phyloP scores from a whole-genome alignment of 2,113 vertebrate genomes.

The Mobula hypostoma region DNA sequence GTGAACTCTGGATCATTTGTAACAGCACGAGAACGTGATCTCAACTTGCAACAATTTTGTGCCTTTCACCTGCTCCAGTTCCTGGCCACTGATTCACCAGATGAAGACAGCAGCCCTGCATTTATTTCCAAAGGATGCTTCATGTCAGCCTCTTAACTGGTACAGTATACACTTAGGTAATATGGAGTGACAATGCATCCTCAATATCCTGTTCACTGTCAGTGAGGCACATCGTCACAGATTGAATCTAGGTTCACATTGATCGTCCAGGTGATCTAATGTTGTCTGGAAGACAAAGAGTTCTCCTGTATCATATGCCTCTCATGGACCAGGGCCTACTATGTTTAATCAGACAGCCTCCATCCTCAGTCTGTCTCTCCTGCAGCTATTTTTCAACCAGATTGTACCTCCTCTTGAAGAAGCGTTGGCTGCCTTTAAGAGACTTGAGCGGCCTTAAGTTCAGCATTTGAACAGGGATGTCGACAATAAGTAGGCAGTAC shows the following conservation, averaged over 20 bases:
- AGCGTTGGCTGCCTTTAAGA: not conserved
- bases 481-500: not conserved
- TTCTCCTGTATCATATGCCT: not conserved
- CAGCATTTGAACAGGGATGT: not conserved
- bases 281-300: not conserved
- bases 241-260: not conserved
- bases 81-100: not conserved
- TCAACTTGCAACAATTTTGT: not conserved
- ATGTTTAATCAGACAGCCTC: not conserved
- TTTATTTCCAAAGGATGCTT: not conserved
- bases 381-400: not conserved
- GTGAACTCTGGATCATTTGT: not conserved
- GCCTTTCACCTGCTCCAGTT: too few species aligned
- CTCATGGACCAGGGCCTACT: not conserved
- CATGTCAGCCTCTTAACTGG: not conserved
- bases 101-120: not conserved
- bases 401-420: not conserved
- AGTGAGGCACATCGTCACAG: not conserved
- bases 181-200: not conserved
- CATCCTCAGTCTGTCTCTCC: not conserved
- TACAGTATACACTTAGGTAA: not conserved
- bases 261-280: not conserved
- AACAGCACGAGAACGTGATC: not conserved
- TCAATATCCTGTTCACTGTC: not conserved
- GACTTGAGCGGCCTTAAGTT: not conserved